These are phyloP conservation scores for Todus mexicanus DNA, from an alignment of 2,797 vertebrate species.

Conservation along the genomic window DNA sequence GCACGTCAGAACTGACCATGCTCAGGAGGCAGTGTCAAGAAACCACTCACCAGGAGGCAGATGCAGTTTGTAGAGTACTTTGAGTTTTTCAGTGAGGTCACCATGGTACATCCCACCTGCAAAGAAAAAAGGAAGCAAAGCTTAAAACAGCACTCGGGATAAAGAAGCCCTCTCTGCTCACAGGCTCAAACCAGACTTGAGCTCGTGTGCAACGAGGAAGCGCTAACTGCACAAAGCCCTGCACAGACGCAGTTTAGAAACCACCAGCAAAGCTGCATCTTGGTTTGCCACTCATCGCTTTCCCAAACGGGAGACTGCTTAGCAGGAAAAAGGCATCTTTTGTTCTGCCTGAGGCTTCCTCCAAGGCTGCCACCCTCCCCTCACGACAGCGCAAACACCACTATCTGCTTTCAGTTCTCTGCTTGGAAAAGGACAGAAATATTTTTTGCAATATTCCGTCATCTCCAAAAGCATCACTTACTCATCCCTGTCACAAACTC, in stretches of 20 bases:
- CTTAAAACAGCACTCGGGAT: neutral
- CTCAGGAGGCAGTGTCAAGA: neutral
- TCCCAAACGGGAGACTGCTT: neutral
- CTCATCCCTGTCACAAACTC: constrained; percentile 96
- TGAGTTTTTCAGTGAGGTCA: constrained; percentile 94
- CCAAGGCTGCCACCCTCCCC: neutral
- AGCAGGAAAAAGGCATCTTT: neutral
- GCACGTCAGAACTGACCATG: neutral
- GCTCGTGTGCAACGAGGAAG: neutral
- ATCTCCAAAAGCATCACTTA: constrained; percentile 62
- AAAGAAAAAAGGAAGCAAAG: neutral
- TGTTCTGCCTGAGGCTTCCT: neutral
- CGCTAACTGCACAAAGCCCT: neutral
- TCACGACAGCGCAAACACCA: neutral
- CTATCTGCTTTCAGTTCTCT: neutral
- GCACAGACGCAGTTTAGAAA: neutral
- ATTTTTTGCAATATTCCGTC: neutral
- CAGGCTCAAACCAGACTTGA: neutral
- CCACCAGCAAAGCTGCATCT: neutral
- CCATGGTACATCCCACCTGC: constrained; percentile 96
- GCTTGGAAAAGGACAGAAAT: neutral
- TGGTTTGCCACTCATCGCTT: neutral
- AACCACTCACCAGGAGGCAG: constrained; percentile 86
- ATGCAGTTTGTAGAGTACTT: constrained; percentile 94
- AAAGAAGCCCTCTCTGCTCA: neutral